Conservation (phyloP, 2,113 vertebrate genomes). For the Sceloporus tristichus region DNA sequence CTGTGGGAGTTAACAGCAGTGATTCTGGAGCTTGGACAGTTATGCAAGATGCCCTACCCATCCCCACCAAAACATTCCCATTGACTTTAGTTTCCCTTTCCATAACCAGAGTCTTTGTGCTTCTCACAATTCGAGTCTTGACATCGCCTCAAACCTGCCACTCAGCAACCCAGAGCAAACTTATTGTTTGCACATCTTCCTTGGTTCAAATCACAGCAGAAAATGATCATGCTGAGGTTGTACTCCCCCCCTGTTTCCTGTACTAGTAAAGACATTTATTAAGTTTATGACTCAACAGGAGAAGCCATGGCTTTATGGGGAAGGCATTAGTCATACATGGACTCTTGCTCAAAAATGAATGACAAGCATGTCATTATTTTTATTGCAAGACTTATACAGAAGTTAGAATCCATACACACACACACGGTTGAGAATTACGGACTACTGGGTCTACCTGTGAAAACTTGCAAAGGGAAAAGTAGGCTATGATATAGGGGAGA, state of each 20-base stretch:
- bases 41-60: not conserved
- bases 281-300: slow-evolving; percentile 32
- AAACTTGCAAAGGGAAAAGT: not conserved
- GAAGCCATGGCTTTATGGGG: slow-evolving; percentile 13
- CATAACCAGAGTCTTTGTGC: not conserved
- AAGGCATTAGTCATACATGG: slow-evolving; percentile 2
- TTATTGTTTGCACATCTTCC: slow-evolving; percentile 23
- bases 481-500: not conserved
- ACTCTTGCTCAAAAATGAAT: not conserved
- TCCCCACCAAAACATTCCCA: not conserved
- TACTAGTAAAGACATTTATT: slow-evolving; percentile 2
- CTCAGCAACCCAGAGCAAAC: not conserved
- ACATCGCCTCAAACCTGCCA: not conserved
- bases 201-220: slow-evolving; percentile 6
- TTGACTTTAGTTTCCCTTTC: not conserved
- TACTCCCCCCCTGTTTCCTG: not conserved
- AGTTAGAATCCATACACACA: not conserved
- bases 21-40: not conserved
- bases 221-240: slow-evolving; percentile 10
- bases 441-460: not conserved
- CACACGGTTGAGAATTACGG: not conserved
- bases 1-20: not conserved
- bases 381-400: not conserved
- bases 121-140: not conserved
- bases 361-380: not conserved